Base-by-base conservation (phyloP, 2,113 vertebrate genomes). In the Melanostigma gelatinosum region DNA sequence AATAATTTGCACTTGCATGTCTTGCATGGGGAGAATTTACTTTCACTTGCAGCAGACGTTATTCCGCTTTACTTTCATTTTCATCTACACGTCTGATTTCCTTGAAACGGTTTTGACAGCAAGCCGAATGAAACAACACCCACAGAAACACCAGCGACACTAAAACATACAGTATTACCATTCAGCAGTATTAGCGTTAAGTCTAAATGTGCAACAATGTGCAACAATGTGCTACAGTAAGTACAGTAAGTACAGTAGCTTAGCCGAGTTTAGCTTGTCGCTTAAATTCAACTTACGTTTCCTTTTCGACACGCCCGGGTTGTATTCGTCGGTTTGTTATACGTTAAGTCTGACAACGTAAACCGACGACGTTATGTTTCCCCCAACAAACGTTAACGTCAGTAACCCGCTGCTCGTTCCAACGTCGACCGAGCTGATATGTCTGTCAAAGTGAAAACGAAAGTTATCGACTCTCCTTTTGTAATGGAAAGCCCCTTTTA, bases 381-480 rank as follows among this genome's bases (percentile, higher is more conserved):
- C 12, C 34, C 0, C 0, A 8, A 32, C 0, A 18, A 20, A 6
- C 16, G 16, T 42, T 52, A 29, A 27, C 10, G 2, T 0, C 4
- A 1, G 34, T 34, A 9, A 36, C 52, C 75, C 11, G 70, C 18
- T 8, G 10, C 46, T 1, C 0, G 34, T 3, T 6, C 12, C 15
- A 1, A 36, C 67, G 3, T 3, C 27, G 24, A 4, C 0, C 0
- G 18, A 46, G 12, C 4, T 0, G 15, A 12, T 3, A 0, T 8
- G 34, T 34, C 34, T 34, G 11, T 1, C 0, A 20, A 72, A 79
- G 0, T 16, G 86, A 91, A 90, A 91, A 22, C 81, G 83, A 91
- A 90, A 91, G 36, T 18, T 48, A 46, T 16, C 13, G 4, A 2
- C n/a, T 27, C 2, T 1, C 0, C 32, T 32, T 1, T 4, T 2